phyloP scores from a whole-genome alignment of 2,888 invertebrate species.

The Pimpla rufipes region DNA sequence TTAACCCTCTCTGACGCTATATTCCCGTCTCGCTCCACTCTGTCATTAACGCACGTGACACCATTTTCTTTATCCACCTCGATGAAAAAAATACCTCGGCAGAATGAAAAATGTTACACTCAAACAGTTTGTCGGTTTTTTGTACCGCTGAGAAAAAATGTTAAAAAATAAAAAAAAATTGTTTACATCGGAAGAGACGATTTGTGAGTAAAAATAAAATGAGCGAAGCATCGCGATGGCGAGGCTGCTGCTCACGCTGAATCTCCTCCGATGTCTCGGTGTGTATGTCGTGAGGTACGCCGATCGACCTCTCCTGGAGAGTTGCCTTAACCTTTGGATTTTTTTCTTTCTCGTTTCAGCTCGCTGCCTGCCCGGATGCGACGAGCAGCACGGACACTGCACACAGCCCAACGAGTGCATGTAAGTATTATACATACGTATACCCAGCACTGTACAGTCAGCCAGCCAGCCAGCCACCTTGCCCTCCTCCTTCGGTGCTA shows the following conservation, averaged over 20 bases:
- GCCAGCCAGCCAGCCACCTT: conserved; percentile 26
- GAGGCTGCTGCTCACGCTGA: conserved; percentile 38
- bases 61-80: conserved; percentile 75
- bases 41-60: conserved; percentile 71
- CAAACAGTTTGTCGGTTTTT: no score
- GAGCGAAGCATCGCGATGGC: neutral
- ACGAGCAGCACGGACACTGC: conserved; percentile 96
- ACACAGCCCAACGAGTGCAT: conserved; percentile 97
- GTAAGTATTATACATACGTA: conserved; percentile 89
- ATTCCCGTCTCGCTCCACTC: conserved; percentile 9
- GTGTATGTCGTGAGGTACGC: conserved; percentile 79
- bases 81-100: no score
- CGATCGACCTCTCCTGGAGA: conserved; percentile 82
- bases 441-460: neutral
- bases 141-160: no score
- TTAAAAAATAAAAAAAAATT: no score
- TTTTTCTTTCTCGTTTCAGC: conserved; percentile 91
- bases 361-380: conserved; percentile 96
- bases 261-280: conserved; percentile 21
- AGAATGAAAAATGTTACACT: no score
- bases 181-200: neutral
- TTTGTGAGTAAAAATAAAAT: neutral
- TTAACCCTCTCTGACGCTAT: neutral
- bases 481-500: conserved; percentile 19
- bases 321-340: conserved; percentile 83